Base-by-base conservation (phyloP, 2,113 vertebrate genomes). In the Poicephalus gulielmi region DNA sequence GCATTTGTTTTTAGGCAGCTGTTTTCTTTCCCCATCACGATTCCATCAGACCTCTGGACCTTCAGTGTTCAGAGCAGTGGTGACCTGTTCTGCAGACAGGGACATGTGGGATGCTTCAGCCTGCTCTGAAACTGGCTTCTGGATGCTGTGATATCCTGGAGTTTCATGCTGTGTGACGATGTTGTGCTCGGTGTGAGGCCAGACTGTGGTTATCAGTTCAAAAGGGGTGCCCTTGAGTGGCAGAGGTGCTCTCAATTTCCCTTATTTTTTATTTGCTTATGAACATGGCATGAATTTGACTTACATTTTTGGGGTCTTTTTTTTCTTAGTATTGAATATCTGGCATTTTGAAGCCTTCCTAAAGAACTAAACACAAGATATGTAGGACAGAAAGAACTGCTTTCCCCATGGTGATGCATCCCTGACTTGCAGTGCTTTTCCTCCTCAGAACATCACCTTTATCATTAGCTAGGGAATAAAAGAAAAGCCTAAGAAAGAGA, bases 131-230 rank as follows among this genome's bases (percentile, higher is more conserved):
- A 47, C 43, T 15, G 31, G 12, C 22, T 37, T 12, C 67, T 20
- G 35, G 64, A 3, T 66, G 67, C 67, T 57, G 12, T 50, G 53
- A 12, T 46, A 11, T 33, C 18, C 53, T 3, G 0, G 18, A 15
- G 15, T 39, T 68, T 47, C 7, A 0, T 11, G 15, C 28, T 6
- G 4, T 1, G 37, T 3, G 57, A 13, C 19, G 4, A 24, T 7
- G 47, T 16, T 2, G 14, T 23, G 66, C 57, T 53, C 4, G 1
- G 15, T 41, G 1, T 0, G 16, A 17, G 39, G 63, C 62, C 30
- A 20, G 44, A n/a, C 67, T 64, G 66, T 12, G 31, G 44, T 49
- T 15, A 13, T 9, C 33, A 9, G 63, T 13, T 43, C 8, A 8
- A n/a, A 43, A 43, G 25, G 24, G 44, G 33, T 10, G 4, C 22